Evolutionary conservation across 2,888 invertebrate genomes (phyloP).

Genomic region (Calameuta filiformis): DNA sequence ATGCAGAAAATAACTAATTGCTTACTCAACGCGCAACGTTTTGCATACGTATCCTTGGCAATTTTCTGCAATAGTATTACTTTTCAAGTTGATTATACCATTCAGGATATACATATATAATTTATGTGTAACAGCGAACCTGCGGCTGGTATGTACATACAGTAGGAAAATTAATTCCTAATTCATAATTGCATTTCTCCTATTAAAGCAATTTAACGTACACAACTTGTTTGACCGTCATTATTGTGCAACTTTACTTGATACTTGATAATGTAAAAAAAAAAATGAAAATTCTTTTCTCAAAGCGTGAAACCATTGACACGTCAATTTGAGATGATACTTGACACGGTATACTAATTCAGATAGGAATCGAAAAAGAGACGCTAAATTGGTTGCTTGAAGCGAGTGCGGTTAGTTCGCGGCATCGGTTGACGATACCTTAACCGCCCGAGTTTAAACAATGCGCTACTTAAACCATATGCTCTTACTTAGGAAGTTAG

Average conservation of each 20-base stretch:
- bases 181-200: too few relatives aligned
- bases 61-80: background rate
- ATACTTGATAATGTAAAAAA: too few relatives aligned
- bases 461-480: constrained; percentile 26
- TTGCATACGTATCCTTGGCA: background rate
- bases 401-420: constrained; percentile 50
- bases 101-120: background rate
- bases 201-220: too few relatives aligned
- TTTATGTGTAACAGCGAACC: background rate
- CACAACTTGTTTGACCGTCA: too few relatives aligned
- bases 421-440: constrained; percentile 61
- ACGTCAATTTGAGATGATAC: too few relatives aligned
- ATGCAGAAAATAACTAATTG: background rate
- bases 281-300: too few relatives aligned
- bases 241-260: too few relatives aligned
- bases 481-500: constrained; percentile 22
- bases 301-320: too few relatives aligned
- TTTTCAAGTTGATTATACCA: background rate
- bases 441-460: constrained; percentile 52
- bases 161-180: too few relatives aligned
- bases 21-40: background rate
- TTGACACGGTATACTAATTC: too few relatives aligned
- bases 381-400: constrained; percentile 27
- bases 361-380: background rate
- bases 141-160: background rate